A percentile compares a stretch with the other conserved stretches of the same genome.
Conservation (phyloP, 2,888 invertebrate genomes). For the Antheraea yamamai region DNA sequence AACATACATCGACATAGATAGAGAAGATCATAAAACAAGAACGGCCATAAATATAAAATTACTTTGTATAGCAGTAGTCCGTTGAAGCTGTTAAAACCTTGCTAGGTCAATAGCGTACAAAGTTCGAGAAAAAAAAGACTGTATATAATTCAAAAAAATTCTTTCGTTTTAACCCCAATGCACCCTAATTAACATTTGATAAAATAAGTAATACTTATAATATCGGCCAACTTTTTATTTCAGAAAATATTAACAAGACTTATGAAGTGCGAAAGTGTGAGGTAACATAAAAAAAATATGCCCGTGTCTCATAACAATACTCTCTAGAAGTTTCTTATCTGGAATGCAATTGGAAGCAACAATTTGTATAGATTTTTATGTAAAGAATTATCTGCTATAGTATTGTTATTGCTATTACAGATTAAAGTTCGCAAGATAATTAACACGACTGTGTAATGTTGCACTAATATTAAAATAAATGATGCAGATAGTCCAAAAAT, state of each 20-base stretch:
- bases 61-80: too few species aligned
- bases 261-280: not conserved
- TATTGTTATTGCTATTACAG: not conserved
- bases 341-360: not conserved
- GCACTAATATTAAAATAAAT: not conserved
- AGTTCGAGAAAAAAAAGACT: too few species aligned
- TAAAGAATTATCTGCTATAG: not conserved
- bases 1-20: too few species aligned
- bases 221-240: not conserved
- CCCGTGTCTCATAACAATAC: not conserved
- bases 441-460: not conserved
- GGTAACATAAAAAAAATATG: not conserved
- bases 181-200: not conserved
- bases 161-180: too few species aligned
- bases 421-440: conserved; percentile 7
- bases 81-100: too few species aligned
- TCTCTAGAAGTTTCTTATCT: not conserved
- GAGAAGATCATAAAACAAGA: too few species aligned
- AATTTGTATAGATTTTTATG: not conserved
- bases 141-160: too few species aligned
- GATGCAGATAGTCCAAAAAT: not conserved
- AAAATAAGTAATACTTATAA: not conserved
- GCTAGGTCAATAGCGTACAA: too few species aligned
- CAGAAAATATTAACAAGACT: not conserved
- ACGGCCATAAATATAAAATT: too few species aligned